Evolutionary conservation across 2,113 vertebrate genomes (phyloP).

Genomic region (Ivindomyrus marchei): DNA sequence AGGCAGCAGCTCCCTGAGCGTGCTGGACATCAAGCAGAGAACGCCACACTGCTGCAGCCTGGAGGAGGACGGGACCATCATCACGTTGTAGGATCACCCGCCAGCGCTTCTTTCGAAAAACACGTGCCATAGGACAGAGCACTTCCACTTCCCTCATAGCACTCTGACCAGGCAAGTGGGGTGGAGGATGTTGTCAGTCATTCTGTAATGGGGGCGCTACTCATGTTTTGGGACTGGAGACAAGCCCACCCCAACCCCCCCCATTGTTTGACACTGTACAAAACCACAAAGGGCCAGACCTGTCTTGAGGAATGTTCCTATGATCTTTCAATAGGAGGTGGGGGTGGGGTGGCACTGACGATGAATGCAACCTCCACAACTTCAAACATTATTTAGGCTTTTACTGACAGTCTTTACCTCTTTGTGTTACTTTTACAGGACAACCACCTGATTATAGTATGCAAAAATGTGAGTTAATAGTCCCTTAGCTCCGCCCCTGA

Average conservation of each 20-base stretch:
- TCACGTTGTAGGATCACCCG: constrained; percentile 74
- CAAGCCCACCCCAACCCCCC: constrained; percentile 7
- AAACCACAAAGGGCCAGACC: constrained; percentile 34
- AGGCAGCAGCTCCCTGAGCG: constrained; percentile 51
- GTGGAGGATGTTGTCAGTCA: neutral
- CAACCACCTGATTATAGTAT: constrained; percentile 27
- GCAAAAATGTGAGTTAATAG: constrained; percentile 7
- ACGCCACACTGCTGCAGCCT: constrained; percentile 55
- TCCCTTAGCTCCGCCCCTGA: constrained; percentile 25
- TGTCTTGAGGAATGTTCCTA: constrained; percentile 11
- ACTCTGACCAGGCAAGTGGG: neutral
- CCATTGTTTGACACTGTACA: constrained; percentile 18
- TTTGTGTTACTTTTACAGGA: constrained; percentile 7
- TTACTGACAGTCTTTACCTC: constrained; percentile 13
- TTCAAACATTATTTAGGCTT: neutral
- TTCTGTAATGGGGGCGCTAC: neutral
- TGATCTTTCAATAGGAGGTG: constrained; percentile 23
- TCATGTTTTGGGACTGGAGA: neutral
- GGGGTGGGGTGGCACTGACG: neutral
- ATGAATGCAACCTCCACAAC: constrained; percentile 18
- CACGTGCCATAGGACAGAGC: constrained; percentile 49
- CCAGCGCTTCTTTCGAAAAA: neutral
- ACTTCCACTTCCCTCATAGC: neutral
- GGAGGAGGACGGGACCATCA: constrained; percentile 94
- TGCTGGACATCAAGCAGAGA: constrained; percentile 39